These are phyloP conservation scores for Cataglyphis hispanica DNA, from an alignment of 1,140 invertebrate genomes.

Conservation along the genomic window DNA sequence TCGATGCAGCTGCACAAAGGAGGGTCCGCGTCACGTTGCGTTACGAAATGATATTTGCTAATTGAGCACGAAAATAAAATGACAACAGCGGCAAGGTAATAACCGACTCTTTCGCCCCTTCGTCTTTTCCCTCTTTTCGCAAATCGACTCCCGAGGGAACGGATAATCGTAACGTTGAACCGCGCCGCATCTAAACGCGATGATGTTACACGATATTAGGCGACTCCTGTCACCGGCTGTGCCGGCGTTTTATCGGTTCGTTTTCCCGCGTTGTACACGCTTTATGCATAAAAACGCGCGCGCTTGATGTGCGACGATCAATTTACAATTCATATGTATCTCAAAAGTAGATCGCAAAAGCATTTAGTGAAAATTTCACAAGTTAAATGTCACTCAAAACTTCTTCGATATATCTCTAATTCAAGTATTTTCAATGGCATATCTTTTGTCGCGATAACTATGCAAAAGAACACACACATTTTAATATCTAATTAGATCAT, in stretches of 20 bases:
- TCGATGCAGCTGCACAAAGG: constrained; percentile 75
- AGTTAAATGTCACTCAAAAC: background rate
- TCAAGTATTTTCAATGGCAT: background rate
- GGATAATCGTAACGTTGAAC: constrained; percentile 83
- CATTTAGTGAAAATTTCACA: background rate
- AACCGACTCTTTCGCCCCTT: constrained; percentile 76
- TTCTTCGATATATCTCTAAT: background rate
- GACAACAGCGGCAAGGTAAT: constrained; percentile 82
- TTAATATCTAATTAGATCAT: background rate
- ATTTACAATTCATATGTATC: background rate
- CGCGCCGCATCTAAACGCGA: constrained; percentile 70
- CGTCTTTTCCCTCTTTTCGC: constrained; percentile 19
- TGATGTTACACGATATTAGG: constrained; percentile 15
- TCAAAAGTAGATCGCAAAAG: background rate
- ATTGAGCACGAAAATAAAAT: constrained; percentile 86
- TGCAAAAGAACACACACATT: background rate
- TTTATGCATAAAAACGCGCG: constrained; percentile 36
- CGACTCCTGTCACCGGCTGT: constrained; percentile 52
- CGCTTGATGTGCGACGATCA: background rate
- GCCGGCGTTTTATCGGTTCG: constrained; percentile 67
- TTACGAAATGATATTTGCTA: constrained; percentile 85
- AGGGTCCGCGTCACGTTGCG: constrained; percentile 82
- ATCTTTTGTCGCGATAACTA: background rate
- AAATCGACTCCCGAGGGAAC: constrained; percentile 77
- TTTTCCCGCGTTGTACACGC: constrained; percentile 33